Evolutionary conservation across 2,888 invertebrate species (phyloP).

Genomic region (Hemicrepidius hirtus): DNA sequence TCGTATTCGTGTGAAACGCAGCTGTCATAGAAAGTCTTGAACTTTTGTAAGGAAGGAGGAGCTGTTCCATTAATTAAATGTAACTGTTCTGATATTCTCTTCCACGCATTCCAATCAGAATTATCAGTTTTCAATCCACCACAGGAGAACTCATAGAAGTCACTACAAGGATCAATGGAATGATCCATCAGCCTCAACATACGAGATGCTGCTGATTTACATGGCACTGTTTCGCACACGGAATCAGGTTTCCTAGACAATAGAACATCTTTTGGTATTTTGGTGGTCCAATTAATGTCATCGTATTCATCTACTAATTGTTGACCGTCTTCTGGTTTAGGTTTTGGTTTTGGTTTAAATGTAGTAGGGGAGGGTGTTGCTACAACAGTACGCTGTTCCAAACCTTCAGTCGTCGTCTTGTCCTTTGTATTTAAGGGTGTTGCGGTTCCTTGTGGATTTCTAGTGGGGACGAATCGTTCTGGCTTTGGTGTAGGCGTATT

Average conservation of each 20-base stretch:
- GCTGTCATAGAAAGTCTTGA: slow-evolving; percentile 59
- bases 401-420: no score
- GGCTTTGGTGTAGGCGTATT: no score
- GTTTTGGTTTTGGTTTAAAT: no score
- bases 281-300: no score
- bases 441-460: no score
- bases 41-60: slow-evolving; percentile 49
- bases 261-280: background rate
- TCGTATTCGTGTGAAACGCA: slow-evolving; percentile 60
- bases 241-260: slow-evolving; percentile 24
- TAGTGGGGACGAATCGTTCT: no score
- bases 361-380: no score
- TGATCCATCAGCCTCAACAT: slow-evolving; percentile 62
- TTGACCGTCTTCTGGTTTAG: no score
- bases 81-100: slow-evolving; percentile 50
- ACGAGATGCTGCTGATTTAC: slow-evolving; percentile 59
- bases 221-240: slow-evolving; percentile 55
- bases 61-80: slow-evolving; percentile 46
- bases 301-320: no score
- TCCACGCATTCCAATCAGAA: slow-evolving; percentile 50
- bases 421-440: no score
- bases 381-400: no score
- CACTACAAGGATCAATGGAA: slow-evolving; percentile 59
- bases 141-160: slow-evolving; percentile 65
- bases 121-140: slow-evolving; percentile 55